Conservation (phyloP, 2,113 vertebrate species). For the Psittacula cyanocephala region DNA sequence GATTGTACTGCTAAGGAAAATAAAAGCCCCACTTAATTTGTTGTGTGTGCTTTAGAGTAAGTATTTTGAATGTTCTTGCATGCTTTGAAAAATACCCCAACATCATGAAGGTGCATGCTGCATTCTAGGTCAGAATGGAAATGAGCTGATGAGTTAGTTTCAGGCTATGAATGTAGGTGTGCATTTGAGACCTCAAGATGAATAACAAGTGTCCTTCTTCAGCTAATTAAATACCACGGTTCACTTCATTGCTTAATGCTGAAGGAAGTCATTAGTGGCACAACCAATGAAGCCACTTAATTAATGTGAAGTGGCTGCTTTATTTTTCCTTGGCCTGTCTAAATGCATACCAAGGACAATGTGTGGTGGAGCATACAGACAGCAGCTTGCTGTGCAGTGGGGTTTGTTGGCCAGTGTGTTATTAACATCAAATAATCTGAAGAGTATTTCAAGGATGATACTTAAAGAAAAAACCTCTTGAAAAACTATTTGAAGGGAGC, state of each 20-base stretch:
- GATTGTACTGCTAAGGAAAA: slow-evolving; percentile 4
- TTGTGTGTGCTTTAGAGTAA: slow-evolving; percentile 20
- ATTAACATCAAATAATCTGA: neutral
- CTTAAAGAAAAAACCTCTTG: neutral
- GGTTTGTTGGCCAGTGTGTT: accelerated
- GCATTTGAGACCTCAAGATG: neutral
- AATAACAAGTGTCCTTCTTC: neutral
- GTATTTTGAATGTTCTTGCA: neutral
- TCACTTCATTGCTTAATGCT: neutral
- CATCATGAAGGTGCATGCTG: neutral
- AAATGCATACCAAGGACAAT: neutral
- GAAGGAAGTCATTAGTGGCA: neutral
- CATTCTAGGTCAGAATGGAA: neutral
- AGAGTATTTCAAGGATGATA: neutral
- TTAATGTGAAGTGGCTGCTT: neutral
- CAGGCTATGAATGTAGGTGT: accelerated
- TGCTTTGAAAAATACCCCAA: neutral
- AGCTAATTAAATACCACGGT: neutral
- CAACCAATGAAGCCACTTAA: neutral
- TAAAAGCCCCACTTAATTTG: slow-evolving; percentile 14
- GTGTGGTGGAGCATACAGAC: neutral
- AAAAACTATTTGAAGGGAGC: neutral
- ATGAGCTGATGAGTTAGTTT: neutral
- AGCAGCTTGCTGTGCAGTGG: neutral
- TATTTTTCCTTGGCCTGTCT: neutral